Base-by-base conservation (phyloP, 2,797 vertebrate species). In the Esox lucius region DNA sequence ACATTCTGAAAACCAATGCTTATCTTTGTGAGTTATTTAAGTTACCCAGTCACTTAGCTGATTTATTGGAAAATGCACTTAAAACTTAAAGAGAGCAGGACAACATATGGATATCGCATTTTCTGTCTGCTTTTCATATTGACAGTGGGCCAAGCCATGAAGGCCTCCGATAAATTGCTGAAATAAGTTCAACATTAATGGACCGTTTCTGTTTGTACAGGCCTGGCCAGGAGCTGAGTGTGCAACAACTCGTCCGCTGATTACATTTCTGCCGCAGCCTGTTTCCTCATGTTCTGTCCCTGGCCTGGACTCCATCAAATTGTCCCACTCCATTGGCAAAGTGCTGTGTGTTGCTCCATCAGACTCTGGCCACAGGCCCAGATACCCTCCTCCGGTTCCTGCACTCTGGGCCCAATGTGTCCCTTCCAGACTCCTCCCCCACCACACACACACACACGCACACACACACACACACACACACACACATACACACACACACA, bases 141-240 rank as follows among this genome's bases (percentile, higher is more conserved):
- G 82, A 78, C 70, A 19, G 9, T 1, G 3, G 46, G 76, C 83
- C 85, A 87, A 72, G n/a, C 66, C 70, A 31, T 68, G 68, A 83
- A n/a, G 72, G 69, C 71, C 81, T 83, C 76, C 78, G 74, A 77
- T 56, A 78, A 76, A 78, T 80, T 88, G 79, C 78, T 81, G 82
- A 84, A 87, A 84, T 74, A 78, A 82, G 22, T 61, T 61, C 56
- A 61, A 77, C 70, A 62, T 78, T 79, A 80, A 83, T 77, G 71
- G 74, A 78, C 75, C 80, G 51, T 74, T 56, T 84, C 72, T 74
- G 71, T 77, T 86, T 78, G 75, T 75, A 53, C 73, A 15, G 72
- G 64, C 65, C 46, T 8, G 15, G 80, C 84, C 85, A 88, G 76
- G 81, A 84, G 86, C 80, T 84, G 83, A 85, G 75, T 81, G 78